A percentile compares a stretch with the other conserved stretches of the same genome.
Conservation (phyloP, 2,888 invertebrate species). For the Tetrapedia diversipes region DNA sequence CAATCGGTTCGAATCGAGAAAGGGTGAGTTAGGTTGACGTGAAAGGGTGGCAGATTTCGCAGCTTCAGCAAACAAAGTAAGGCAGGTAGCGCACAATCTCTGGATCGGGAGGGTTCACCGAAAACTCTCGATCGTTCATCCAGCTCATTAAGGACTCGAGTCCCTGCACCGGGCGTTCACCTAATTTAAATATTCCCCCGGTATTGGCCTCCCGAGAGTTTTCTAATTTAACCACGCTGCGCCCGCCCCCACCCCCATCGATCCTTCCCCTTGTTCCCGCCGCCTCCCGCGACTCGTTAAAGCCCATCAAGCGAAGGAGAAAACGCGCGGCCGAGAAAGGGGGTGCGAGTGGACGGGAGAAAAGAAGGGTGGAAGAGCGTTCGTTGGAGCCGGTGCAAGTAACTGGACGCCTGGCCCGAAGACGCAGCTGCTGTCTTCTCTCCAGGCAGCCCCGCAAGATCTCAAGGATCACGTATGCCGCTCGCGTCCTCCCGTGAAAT, state of each 20-base stretch:
- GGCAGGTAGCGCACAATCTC: slow-evolving; percentile 25
- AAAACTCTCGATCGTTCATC: slow-evolving; percentile 67
- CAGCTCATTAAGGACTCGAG: slow-evolving; percentile 68
- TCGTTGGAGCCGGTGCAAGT: neutral
- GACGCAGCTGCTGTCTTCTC: slow-evolving; percentile 44
- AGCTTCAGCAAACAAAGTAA: slow-evolving; percentile 2
- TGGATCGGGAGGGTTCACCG: slow-evolving; percentile 43
- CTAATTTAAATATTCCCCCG: slow-evolving; percentile 74
- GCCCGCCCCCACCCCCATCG: no score
- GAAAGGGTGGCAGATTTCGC: slow-evolving; percentile 2
- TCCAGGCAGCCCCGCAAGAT: slow-evolving; percentile 34
- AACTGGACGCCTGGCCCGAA: neutral
- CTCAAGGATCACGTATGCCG: slow-evolving; percentile 55
- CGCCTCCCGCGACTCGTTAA: slow-evolving; percentile 59
- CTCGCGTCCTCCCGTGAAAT: slow-evolving; percentile 39
- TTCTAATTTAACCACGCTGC: slow-evolving; percentile 70
- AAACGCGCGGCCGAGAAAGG: slow-evolving; percentile 41
- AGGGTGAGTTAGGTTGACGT: neutral
- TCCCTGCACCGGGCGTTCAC: slow-evolving; percentile 67
- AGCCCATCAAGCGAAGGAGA: slow-evolving; percentile 61
- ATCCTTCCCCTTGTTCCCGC: slow-evolving; percentile 7
- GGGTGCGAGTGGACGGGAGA: neutral
- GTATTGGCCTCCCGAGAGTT: slow-evolving; percentile 59
- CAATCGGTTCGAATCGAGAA: slow-evolving; percentile 34
- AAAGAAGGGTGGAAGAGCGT: neutral